Conservation (phyloP, 53 echinoderm and acorn worm genomes). For the Holothuria leucospilota region DNA sequence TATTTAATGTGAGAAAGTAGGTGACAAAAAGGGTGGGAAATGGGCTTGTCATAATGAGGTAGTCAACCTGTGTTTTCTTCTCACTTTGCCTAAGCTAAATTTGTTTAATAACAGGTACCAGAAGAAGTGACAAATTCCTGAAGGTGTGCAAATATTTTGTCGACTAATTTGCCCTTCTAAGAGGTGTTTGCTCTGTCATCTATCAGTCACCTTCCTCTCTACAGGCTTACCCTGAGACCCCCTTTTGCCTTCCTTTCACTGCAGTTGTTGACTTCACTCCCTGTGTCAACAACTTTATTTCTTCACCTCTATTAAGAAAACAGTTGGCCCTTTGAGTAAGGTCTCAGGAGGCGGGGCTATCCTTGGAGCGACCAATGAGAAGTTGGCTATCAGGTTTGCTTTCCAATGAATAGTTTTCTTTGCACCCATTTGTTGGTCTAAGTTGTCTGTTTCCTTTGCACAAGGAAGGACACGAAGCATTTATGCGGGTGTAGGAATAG, state of each 20-base stretch:
- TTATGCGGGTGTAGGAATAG: too few species aligned
- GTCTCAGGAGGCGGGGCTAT: too few species aligned
- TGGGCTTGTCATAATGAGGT: too few species aligned
- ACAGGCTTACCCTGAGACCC: not conserved
- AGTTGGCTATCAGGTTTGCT: too few species aligned
- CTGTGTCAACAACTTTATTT: not conserved
- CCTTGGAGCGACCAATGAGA: too few species aligned
- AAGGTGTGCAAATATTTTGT: conserved; percentile 42
- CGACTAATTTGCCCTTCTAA: conserved; percentile 3
- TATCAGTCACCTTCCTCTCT: not conserved
- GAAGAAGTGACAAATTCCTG: conserved; percentile 18
- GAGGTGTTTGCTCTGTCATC: conserved; percentile 2
- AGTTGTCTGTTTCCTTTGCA: too few species aligned
- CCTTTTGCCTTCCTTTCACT: conserved; percentile 24
- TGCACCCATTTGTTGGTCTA: too few species aligned
- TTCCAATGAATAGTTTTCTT: too few species aligned
- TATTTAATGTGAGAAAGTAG: too few species aligned
- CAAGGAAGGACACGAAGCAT: too few species aligned
- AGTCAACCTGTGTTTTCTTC: not conserved
- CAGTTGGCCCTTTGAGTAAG: not conserved
- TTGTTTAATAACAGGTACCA: conserved; percentile 27
- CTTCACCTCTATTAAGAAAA: conserved; percentile 1
- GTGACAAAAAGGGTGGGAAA: too few species aligned
- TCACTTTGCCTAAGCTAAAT: conserved; percentile 9
- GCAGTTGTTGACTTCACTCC: conserved; percentile 16